These are phyloP conservation scores for Cyprinodon tularosa DNA, from an alignment of 2,113 vertebrate species.

Conservation along the genomic window DNA sequence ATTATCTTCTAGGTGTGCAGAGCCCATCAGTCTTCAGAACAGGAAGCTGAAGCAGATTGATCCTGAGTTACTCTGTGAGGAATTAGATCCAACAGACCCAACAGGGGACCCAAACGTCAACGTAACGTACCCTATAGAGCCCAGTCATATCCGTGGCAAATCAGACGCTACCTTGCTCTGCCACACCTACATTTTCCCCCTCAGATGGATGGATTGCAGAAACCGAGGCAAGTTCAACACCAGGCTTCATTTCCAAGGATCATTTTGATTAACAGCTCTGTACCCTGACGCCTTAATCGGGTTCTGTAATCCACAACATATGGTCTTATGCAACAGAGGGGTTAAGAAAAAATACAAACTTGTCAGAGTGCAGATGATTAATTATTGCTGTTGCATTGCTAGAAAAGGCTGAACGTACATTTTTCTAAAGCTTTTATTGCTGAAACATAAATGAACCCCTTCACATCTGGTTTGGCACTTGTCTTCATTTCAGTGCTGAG, in stretches of 20 bases:
- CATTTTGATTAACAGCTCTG: neutral
- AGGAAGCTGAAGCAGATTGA: constrained; percentile 86
- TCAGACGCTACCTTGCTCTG: constrained; percentile 85
- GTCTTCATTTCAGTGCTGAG: constrained; percentile 22
- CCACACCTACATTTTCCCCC: constrained; percentile 88
- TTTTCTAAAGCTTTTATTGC: constrained; percentile 9
- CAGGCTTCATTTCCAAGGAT: neutral
- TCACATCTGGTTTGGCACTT: constrained; percentile 28
- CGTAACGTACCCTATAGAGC: constrained; percentile 42
- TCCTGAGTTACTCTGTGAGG: constrained; percentile 83
- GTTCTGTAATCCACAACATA: constrained; percentile 8
- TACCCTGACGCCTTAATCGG: neutral
- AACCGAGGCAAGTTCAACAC: constrained; percentile 84
- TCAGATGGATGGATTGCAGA: constrained; percentile 88
- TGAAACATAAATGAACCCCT: neutral
- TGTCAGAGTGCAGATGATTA: constrained; percentile 25
- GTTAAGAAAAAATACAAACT: constrained; percentile 13
- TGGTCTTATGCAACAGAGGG: constrained; percentile 31
- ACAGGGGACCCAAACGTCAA: neutral
- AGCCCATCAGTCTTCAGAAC: constrained; percentile 82
- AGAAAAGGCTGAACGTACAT: constrained; percentile 13
- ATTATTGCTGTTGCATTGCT: constrained; percentile 17
- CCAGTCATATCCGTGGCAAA: constrained; percentile 67
- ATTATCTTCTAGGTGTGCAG: constrained; percentile 74
- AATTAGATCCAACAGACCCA: constrained; percentile 28